Evolutionary conservation across 2,888 invertebrate species (phyloP).

Genomic region (Abrostola triplasia): DNA sequence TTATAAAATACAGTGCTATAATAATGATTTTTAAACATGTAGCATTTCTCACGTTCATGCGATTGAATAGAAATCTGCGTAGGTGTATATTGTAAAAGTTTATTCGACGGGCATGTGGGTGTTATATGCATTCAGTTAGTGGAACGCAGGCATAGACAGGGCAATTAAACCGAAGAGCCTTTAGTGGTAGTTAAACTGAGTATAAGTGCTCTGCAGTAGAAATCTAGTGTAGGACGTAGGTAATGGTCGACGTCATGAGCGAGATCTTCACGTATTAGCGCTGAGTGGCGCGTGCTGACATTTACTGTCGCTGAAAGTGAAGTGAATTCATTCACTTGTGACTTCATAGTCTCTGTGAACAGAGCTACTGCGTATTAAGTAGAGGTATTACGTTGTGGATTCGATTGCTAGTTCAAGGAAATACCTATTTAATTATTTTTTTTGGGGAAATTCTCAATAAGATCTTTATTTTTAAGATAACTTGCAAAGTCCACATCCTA

Average conservation of each 20-base stretch:
- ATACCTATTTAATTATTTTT: no score
- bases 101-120: neutral
- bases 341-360: neutral
- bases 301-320: conserved; percentile 14
- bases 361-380: neutral
- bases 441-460: no score
- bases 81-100: neutral
- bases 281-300: conserved; percentile 7
- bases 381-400: no score
- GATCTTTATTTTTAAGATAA: no score
- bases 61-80: neutral
- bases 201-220: conserved; percentile 17
- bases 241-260: conserved; percentile 29
- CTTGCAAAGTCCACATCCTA: no score
- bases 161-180: conserved; percentile 26
- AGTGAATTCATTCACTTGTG: conserved; percentile 3
- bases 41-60: no score
- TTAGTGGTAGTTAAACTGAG: conserved; percentile 11
- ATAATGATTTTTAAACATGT: no score
- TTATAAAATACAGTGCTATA: neutral
- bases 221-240: conserved; percentile 38
- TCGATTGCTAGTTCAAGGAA: no score
- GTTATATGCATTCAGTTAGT: neutral
- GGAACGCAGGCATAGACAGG: conserved; percentile 13
- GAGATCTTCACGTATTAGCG: conserved; percentile 12